Conservation (phyloP, 2,797 vertebrate species). For the Hyperoplus lanceolatus region DNA sequence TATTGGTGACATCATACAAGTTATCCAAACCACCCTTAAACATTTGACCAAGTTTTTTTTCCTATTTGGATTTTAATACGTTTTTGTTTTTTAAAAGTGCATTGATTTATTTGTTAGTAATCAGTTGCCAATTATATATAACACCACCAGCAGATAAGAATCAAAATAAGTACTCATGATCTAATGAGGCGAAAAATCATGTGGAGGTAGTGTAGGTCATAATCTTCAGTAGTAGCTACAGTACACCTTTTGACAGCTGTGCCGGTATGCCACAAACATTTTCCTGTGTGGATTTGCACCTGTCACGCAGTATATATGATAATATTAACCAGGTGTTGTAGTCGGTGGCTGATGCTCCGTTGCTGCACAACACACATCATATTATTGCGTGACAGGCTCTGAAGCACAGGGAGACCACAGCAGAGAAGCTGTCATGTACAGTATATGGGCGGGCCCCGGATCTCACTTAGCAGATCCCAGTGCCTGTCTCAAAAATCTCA, state of each 20-base stretch:
- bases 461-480: constrained; percentile 59
- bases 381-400: constrained; percentile 33
- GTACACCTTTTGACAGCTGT: neutral
- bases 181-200: no score
- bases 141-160: neutral
- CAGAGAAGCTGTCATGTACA: constrained; percentile 57
- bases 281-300: constrained; percentile 41
- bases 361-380: constrained; percentile 34
- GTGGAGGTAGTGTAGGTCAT: neutral
- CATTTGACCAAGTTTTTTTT: no score
- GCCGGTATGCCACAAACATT: neutral
- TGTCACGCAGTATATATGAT: constrained; percentile 41
- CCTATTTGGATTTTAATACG: no score
- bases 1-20: neutral
- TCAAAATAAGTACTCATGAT: neutral
- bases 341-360: constrained; percentile 30
- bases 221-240: neutral
- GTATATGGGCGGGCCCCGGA: constrained; percentile 25
- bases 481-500: constrained; percentile 42
- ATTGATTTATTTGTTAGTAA: neutral
- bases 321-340: constrained; percentile 55
- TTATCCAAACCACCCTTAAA: no score
- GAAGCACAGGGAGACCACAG: constrained; percentile 46
- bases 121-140: neutral
- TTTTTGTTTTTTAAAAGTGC: neutral